These are phyloP conservation scores for Alviniconcha marisindica DNA, from an alignment of 1,140 invertebrate species.

Conservation along the genomic window DNA sequence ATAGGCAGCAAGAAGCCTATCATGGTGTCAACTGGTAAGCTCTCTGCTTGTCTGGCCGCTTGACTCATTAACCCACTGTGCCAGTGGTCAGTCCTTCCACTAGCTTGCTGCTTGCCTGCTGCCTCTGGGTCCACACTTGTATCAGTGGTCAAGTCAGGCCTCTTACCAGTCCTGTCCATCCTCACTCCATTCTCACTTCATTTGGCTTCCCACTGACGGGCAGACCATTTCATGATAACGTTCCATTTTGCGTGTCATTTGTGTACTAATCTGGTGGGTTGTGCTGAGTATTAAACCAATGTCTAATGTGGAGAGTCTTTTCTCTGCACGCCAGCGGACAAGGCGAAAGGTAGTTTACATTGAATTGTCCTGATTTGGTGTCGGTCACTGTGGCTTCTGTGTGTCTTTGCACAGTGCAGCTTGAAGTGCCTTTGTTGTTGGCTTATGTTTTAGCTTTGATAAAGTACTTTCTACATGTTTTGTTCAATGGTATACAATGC, in stretches of 20 bases:
- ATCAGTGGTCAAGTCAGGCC: background rate
- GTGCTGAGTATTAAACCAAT: background rate
- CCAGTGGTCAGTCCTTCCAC: background rate
- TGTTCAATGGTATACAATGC: too few relatives aligned
- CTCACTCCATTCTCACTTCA: too few relatives aligned
- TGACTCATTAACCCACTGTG: background rate
- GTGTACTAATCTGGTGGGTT: background rate
- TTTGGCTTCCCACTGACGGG: background rate
- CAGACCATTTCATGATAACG: background rate
- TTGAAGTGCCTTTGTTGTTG: background rate
- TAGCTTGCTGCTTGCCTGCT: background rate
- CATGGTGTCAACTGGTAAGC: conserved; percentile 60
- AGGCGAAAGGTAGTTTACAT: conserved; percentile 22
- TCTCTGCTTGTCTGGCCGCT: background rate
- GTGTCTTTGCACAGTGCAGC: background rate
- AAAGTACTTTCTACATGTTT: background rate
- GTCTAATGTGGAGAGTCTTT: conserved; percentile 1
- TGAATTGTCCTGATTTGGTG: background rate
- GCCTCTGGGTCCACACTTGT: background rate
- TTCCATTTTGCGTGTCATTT: background rate
- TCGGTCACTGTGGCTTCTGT: background rate
- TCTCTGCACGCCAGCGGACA: conserved; percentile 27
- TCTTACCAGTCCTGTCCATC: background rate
- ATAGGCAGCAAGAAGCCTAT: conserved; percentile 52
- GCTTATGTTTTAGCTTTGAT: background rate